A percentile compares a stretch with the other conserved stretches of the same genome.
phyloP scores from a whole-genome alignment of 2,113 vertebrate genomes.

The Erythrocercus mccallii region DNA sequence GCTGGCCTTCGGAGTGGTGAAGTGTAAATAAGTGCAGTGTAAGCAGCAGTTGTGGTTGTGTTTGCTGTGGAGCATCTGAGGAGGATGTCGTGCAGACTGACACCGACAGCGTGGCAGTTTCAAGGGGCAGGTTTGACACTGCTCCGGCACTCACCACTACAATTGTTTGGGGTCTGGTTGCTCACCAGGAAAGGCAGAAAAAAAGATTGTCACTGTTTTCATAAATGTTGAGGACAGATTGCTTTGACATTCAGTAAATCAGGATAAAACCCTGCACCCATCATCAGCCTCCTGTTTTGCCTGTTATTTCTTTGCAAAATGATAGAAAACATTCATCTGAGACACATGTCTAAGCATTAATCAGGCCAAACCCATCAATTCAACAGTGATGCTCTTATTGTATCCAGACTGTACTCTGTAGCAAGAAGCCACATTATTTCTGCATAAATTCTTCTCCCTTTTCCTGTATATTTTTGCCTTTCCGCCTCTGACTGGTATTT shows the following conservation, averaged over 20 bases:
- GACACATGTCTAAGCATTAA: neutral
- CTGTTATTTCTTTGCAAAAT: neutral
- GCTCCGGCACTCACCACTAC: neutral
- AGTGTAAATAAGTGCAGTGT: neutral
- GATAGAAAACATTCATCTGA: neutral
- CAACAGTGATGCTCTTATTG: neutral
- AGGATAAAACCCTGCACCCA: neutral
- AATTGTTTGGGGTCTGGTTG: neutral
- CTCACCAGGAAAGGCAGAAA: neutral
- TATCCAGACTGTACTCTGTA: neutral
- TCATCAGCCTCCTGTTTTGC: neutral
- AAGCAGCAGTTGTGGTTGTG: neutral
- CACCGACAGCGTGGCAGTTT: accelerated
- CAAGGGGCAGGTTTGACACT: neutral
- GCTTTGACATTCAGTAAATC: neutral
- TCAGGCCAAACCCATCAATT: neutral
- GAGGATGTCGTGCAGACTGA: neutral
- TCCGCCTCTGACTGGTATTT: neutral
- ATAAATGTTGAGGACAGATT: neutral
- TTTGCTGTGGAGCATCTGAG: neutral
- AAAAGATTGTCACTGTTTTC: neutral
- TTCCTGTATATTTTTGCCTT: neutral
- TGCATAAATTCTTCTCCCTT: neutral
- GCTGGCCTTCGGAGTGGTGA: neutral
- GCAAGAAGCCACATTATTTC: neutral